A percentile compares a stretch with the other conserved stretches of the same genome.
These are phyloP conservation scores for Aleiodes sp. DNA, from an alignment of 1,140 invertebrate genomes.

Conservation along the genomic window DNA sequence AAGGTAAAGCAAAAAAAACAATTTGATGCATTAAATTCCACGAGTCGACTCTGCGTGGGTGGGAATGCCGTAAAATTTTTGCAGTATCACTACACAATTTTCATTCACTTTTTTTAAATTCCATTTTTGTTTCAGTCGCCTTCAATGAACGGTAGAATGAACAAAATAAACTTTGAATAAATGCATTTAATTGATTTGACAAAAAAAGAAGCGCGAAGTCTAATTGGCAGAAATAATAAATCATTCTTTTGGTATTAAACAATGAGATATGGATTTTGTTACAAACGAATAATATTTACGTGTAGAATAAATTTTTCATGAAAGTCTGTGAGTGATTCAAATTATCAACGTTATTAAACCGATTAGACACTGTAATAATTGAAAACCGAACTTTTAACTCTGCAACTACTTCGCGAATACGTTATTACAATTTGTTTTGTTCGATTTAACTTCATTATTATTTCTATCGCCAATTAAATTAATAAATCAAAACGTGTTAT, in stretches of 20 bases:
- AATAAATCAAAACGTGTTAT: too few species aligned
- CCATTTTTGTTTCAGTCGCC: too few species aligned
- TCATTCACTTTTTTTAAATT: neutral
- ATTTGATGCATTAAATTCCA: too few species aligned
- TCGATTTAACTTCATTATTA: too few species aligned
- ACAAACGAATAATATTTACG: neutral
- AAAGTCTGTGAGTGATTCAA: neutral
- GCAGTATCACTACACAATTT: slow-evolving; percentile 13
- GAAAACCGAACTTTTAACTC: too few species aligned
- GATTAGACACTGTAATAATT: neutral
- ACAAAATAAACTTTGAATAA: too few species aligned
- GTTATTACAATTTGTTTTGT: too few species aligned
- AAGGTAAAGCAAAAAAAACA: too few species aligned
- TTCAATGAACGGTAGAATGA: too few species aligned
- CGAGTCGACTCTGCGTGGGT: slow-evolving; percentile 30
- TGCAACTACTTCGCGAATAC: too few species aligned
- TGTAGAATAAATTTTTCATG: neutral
- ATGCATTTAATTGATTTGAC: neutral
- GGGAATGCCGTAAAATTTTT: slow-evolving; percentile 31
- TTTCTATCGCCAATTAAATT: too few species aligned
- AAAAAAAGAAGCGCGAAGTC: slow-evolving; percentile 10
- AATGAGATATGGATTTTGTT: slow-evolving; percentile 1
- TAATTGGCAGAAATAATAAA: slow-evolving; percentile 39
- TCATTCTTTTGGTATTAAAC: slow-evolving; percentile 34
- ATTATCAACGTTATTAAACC: neutral